Evolutionary conservation across 2,888 invertebrate genomes (phyloP).

Genomic region (Deilephila porcellus): DNA sequence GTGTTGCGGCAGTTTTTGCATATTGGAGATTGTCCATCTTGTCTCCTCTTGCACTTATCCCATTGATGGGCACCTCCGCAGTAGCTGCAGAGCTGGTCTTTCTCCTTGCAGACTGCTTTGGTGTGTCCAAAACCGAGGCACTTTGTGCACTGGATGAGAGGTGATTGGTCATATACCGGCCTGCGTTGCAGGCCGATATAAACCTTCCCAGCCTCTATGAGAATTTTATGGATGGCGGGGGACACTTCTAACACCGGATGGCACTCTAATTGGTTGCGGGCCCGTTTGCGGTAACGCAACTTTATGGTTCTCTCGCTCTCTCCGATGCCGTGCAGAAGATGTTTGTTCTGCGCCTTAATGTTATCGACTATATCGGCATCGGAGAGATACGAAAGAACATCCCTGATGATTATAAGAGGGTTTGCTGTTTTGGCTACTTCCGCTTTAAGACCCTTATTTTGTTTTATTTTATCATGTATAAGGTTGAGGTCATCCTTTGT

Average conservation of each 20-base stretch:
- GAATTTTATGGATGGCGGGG: constrained; percentile 32
- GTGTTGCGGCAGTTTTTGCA: too few relatives aligned
- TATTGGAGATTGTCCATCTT: too few relatives aligned
- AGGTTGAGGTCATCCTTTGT: too few relatives aligned
- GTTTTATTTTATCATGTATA: too few relatives aligned
- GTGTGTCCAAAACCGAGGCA: constrained; percentile 48
- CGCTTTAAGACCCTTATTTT: too few relatives aligned
- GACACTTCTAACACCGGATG: constrained; percentile 42
- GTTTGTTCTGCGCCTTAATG: constrained; percentile 33
- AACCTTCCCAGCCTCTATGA: constrained; percentile 31
- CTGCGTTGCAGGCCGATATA: not conserved
- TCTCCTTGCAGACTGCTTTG: constrained; percentile 38
- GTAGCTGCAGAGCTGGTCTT: constrained; percentile 39
- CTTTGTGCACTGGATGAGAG: constrained; percentile 34
- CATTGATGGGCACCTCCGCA: constrained; percentile 39
- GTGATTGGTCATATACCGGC: constrained; percentile 30
- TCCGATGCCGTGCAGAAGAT: constrained; percentile 32
- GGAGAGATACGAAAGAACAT: constrained; percentile 19
- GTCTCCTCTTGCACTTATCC: constrained; percentile 31
- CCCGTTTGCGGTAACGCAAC: constrained; percentile 39
- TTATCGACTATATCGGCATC: constrained; percentile 34
- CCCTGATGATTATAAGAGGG: too few relatives aligned
- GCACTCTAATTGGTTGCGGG: constrained; percentile 39
- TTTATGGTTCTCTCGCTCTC: constrained; percentile 20
- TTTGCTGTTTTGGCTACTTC: too few relatives aligned